These are phyloP conservation scores for Oreochromis niloticus DNA, from an alignment of 2,113 vertebrate genomes.

Conservation along the genomic window DNA sequence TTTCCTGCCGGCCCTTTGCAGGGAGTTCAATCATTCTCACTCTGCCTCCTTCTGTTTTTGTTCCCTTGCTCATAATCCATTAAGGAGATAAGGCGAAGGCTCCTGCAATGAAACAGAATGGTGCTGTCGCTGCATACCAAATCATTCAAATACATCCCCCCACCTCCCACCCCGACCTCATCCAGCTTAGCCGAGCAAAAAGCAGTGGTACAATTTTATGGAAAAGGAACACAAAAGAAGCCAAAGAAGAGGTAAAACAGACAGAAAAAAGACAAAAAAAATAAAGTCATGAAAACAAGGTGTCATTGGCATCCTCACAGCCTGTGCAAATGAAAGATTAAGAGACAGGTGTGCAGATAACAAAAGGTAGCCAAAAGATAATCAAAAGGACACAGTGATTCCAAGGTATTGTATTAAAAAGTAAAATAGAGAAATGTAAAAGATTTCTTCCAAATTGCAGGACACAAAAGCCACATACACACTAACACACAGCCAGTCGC, in stretches of 20 bases:
- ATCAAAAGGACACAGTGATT: neutral
- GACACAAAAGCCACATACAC: neutral
- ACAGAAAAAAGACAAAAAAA: neutral
- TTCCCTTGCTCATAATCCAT: conserved; percentile 64
- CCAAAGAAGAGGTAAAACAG: neutral
- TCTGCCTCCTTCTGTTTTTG: conserved; percentile 57
- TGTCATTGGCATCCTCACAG: neutral
- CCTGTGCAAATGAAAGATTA: neutral
- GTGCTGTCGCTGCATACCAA: conserved; percentile 52
- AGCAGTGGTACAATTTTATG: neutral
- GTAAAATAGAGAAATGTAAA: neutral
- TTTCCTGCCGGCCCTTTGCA: conserved; percentile 49
- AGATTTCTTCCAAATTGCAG: neutral
- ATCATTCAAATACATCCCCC: conserved; percentile 39
- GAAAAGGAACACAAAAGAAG: neutral
- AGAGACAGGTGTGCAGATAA: neutral
- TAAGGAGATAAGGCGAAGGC: conserved; percentile 63
- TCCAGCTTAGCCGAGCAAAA: neutral
- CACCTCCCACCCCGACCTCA: neutral
- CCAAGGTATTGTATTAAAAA: neutral
- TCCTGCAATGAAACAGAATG: conserved; percentile 54
- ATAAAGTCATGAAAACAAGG: neutral
- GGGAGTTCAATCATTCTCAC: conserved; percentile 59
- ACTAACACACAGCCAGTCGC: neutral
- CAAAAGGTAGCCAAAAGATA: neutral